A percentile compares a stretch with the other conserved stretches of the same genome.
Evolutionary conservation across 2,113 vertebrate species (phyloP).

Genomic region (Hemicordylus capensis): DNA sequence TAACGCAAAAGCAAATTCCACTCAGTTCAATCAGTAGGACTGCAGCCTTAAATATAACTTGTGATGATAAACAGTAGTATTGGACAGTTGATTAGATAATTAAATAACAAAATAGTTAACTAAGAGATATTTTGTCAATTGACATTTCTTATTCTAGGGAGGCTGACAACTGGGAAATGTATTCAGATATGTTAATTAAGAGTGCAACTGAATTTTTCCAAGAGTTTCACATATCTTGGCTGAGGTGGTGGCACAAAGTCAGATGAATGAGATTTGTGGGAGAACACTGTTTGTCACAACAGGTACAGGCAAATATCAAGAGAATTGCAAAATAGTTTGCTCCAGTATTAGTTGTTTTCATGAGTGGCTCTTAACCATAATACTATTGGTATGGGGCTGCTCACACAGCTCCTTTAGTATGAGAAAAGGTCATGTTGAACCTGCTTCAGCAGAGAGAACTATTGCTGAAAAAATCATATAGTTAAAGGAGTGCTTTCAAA

Average conservation of each 20-base stretch:
- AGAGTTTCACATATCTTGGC: background rate
- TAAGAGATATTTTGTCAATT: background rate
- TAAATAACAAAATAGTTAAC: background rate
- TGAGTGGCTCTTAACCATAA: background rate
- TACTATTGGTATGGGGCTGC: background rate
- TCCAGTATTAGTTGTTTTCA: background rate
- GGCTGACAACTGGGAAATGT: fast-evolving
- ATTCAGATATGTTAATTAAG: fast-evolving
- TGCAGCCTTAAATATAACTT: background rate
- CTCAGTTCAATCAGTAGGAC: too few relatives aligned
- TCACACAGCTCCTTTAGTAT: background rate
- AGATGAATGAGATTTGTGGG: background rate
- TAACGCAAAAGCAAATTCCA: background rate
- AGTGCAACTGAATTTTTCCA: background rate
- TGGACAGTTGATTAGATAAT: background rate
- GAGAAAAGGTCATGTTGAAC: background rate
- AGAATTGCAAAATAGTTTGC: background rate
- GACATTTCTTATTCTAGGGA: background rate
- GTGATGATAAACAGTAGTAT: background rate
- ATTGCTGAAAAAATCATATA: background rate
- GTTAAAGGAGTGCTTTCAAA: background rate
- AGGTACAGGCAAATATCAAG: background rate
- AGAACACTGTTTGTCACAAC: background rate
- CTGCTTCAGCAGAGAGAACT: background rate
- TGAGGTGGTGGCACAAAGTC: background rate